These are phyloP conservation scores for Alauda arvensis DNA, from an alignment of 2,797 vertebrate species.

Conservation along the genomic window DNA sequence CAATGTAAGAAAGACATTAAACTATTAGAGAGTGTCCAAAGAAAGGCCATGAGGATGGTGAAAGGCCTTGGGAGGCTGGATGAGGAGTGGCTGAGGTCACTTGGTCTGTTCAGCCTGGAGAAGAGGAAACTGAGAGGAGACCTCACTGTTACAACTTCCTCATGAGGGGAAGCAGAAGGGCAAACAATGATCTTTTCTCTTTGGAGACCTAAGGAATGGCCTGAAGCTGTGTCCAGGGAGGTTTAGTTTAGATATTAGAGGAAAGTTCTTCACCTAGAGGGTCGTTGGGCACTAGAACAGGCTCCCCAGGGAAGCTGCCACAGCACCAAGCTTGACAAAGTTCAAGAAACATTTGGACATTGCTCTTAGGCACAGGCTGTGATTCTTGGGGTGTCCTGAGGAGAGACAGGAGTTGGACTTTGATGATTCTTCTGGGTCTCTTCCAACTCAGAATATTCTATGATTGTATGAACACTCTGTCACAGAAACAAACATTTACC, in stretches of 20 bases:
- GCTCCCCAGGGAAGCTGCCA: background rate
- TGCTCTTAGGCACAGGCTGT: background rate
- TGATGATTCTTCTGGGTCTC: background rate
- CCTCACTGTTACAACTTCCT: too few relatives aligned
- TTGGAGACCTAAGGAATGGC: background rate
- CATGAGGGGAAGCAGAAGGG: rapidly evolving
- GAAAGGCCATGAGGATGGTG: background rate
- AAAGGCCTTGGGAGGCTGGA: rapidly evolving
- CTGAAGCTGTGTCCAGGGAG: background rate
- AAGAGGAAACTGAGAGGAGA: background rate
- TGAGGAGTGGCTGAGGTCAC: background rate
- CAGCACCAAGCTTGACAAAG: background rate
- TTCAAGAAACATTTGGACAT: background rate
- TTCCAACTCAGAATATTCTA: background rate
- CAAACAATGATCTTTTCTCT: background rate
- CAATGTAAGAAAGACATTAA: rapidly evolving
- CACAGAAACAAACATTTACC: background rate
- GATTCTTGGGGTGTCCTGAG: background rate
- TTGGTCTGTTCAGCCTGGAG: background rate
- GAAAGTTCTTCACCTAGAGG: background rate
- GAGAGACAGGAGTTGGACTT: background rate
- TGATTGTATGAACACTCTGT: background rate
- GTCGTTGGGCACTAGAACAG: background rate
- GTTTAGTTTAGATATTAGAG: background rate
- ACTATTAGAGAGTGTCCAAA: rapidly evolving